These are phyloP conservation scores for Carollia perspicillata DNA, from an alignment of 2,113 vertebrate genomes.

Conservation along the genomic window DNA sequence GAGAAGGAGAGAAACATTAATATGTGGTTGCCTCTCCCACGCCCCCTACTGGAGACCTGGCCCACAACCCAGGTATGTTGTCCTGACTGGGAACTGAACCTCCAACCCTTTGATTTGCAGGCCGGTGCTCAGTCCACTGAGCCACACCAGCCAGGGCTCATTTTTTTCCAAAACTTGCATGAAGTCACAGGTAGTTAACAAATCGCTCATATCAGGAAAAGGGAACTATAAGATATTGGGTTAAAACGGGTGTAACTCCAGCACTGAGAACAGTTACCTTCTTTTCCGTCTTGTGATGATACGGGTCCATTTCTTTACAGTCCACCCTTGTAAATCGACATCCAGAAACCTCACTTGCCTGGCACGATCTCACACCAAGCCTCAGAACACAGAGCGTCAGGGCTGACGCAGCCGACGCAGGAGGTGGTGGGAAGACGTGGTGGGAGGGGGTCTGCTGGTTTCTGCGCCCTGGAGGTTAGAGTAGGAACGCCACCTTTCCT, in stretches of 20 bases:
- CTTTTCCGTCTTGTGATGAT: neutral
- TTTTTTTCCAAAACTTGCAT: too few relatives aligned
- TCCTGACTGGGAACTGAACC: too few relatives aligned
- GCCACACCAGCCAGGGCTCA: too few relatives aligned
- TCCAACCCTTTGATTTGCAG: too few relatives aligned
- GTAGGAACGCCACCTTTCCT: neutral
- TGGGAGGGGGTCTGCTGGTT: neutral
- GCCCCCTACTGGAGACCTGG: too few relatives aligned
- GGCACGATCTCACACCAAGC: neutral
- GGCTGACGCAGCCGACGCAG: rapidly evolving
- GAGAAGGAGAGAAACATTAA: too few relatives aligned
- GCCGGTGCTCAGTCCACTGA: too few relatives aligned
- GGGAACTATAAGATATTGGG: too few relatives aligned
- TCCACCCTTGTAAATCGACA: neutral
- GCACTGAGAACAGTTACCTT: neutral
- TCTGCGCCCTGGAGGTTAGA: too few relatives aligned
- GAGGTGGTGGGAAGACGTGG: too few relatives aligned
- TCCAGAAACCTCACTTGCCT: neutral
- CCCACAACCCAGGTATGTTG: too few relatives aligned
- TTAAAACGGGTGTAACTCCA: neutral
- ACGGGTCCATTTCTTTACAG: neutral
- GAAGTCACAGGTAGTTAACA: neutral
- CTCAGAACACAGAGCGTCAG: neutral
- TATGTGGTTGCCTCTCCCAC: too few relatives aligned
- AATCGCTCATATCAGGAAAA: neutral